A percentile compares a stretch with the other conserved stretches of the same genome.
These are phyloP conservation scores for Ondatra zibethicus DNA, from an alignment of 2,113 vertebrate genomes.

Conservation along the genomic window DNA sequence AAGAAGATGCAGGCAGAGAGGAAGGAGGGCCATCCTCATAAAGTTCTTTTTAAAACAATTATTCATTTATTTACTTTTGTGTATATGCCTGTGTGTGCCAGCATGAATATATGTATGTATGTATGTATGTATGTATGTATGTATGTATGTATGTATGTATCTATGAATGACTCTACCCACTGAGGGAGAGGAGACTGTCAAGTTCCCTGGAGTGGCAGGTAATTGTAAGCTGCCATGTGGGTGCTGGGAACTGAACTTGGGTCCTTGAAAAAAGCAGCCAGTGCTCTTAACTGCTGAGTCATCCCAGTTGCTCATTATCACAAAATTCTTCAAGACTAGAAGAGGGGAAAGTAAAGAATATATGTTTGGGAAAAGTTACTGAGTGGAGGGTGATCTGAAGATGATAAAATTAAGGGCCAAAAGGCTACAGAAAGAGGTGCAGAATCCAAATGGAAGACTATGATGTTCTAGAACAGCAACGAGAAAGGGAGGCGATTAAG, in stretches of 20 bases:
- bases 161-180: not conserved
- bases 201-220: not conserved
- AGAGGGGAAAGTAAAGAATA: rapidly evolving
- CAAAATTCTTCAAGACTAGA: rapidly evolving
- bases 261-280: not conserved
- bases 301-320: too few relatives aligned
- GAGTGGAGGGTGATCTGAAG: not conserved
- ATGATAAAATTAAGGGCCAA: not conserved
- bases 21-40: too few relatives aligned
- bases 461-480: rapidly evolving
- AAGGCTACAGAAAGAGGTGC: rapidly evolving
- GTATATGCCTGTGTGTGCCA: not conserved
- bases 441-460: too few relatives aligned
- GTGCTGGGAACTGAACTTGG: not conserved
- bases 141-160: not conserved
- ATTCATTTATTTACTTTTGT: not conserved
- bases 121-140: not conserved
- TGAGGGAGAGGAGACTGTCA: not conserved
- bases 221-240: not conserved
- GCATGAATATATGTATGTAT: not conserved
- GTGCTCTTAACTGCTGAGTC: not conserved
- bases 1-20: not conserved
- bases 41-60: not conserved
- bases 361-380: too few relatives aligned
- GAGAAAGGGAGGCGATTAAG: not conserved